Evolutionary conservation across 2,888 invertebrate genomes (phyloP).

Genomic region (Euplexia lucipara): DNA sequence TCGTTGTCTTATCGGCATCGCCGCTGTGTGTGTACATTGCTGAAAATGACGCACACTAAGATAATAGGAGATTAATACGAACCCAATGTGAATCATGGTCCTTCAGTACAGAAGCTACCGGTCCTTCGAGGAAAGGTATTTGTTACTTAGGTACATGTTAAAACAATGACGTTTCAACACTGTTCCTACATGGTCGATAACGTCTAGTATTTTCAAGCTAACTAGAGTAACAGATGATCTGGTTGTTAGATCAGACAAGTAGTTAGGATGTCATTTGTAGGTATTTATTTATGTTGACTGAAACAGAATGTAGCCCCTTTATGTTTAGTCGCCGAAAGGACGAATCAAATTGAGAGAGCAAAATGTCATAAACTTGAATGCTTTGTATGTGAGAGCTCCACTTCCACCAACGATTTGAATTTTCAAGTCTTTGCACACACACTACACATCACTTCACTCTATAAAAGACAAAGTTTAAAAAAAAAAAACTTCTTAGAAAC

Average conservation of each 20-base stretch:
- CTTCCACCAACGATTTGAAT: too few relatives aligned
- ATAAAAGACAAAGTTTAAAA: background rate
- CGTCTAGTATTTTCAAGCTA: slow-evolving; percentile 9
- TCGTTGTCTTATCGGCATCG: slow-evolving; percentile 83
- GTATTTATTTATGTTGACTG: slow-evolving; percentile 26
- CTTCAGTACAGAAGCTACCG: slow-evolving; percentile 35
- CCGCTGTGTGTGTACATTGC: slow-evolving; percentile 80
- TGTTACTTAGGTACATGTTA: slow-evolving; percentile 25
- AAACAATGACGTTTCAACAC: slow-evolving; percentile 12
- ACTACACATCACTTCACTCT: background rate
- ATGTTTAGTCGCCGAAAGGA: too few relatives aligned
- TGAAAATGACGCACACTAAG: slow-evolving; percentile 83
- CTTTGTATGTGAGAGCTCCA: too few relatives aligned
- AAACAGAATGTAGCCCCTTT: too few relatives aligned
- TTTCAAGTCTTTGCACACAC: too few relatives aligned
- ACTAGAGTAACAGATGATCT: slow-evolving; percentile 37
- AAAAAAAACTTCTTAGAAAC: too few relatives aligned
- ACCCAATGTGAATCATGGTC: slow-evolving; percentile 65
- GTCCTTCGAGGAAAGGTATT: slow-evolving; percentile 45
- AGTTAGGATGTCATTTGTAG: slow-evolving; percentile 11
- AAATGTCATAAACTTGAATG: too few relatives aligned
- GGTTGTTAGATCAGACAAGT: slow-evolving; percentile 15
- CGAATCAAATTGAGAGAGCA: background rate
- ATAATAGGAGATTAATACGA: slow-evolving; percentile 71
- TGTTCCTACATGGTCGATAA: slow-evolving; percentile 7